Evolutionary conservation across 2,888 invertebrate species (phyloP), one percentile per base, ranked within the genome.

Genomic region (Chorisops tibialis): DNA sequence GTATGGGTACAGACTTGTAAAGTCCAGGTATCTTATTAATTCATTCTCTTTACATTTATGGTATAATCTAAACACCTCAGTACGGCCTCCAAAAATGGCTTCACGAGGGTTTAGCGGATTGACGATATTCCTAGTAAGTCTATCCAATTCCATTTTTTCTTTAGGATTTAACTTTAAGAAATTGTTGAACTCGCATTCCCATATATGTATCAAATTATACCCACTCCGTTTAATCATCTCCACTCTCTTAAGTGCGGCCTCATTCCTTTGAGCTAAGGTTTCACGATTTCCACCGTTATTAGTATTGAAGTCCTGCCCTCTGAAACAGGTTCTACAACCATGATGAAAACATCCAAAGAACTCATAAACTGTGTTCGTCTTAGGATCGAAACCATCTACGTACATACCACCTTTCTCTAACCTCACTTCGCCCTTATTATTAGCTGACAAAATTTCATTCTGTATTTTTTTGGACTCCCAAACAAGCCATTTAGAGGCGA

Each of bases 291-390:
- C 38, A 45, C 59, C 24, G 4, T 49, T 37, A 6, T 39, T 49
- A 14, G 59, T 59, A 21, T 19, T 7, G 19, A 39, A 37, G 37
- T 48, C 21, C 24, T 39, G 48, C 18, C 24, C 59, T 59, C 30
- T 59, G 37, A 49, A 50, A 41, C 48, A 59, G 1, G 38, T 19
- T 22, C 14, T 11, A 49, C 50, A 59, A 14, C 22, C 59, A 49
- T 59, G 48, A 21, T 39, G 7, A 24, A 24, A 24, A 7, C 24
- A 24, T 5, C 24, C 24, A 24, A 24, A 24, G 24, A 4, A 24
- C 18, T 45, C 19, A 16, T 45, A 16, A 16, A 45, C 45, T 16
- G 45, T 45, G 19, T 19, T 45, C 16, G 45, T 45, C 45, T 45
- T 45, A 16, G 45, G 45, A 45, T 18, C 16, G 45, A 45, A 45